Conservation (phyloP, 1,140 invertebrate species). For the Caerostris extrusa region DNA sequence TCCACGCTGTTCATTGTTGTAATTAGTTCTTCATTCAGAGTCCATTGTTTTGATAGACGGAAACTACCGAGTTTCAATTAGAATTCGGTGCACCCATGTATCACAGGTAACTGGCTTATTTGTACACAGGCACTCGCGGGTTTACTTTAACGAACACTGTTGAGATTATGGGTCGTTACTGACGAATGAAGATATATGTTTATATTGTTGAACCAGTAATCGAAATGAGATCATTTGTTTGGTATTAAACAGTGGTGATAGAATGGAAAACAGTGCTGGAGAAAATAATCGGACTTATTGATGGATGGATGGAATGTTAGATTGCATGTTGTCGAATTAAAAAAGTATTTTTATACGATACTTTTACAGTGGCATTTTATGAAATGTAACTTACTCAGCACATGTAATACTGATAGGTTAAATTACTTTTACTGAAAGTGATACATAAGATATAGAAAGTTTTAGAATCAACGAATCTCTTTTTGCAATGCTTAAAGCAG, state of each 20-base stretch:
- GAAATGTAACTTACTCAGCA: no score
- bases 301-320: no score
- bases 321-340: no score
- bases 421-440: no score
- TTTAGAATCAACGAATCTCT: no score
- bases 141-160: not conserved
- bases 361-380: no score
- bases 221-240: not conserved
- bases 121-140: not conserved
- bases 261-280: not conserved
- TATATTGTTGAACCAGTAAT: not conserved
- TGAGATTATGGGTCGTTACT: not conserved
- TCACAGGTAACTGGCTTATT: constrained; percentile 17
- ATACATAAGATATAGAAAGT: no score
- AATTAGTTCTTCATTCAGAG: not conserved
- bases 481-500: no score
- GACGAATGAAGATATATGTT: not conserved
- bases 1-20: not conserved
- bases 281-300: no score
- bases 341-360: no score
- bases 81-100: not conserved
- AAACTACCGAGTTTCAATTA: constrained; percentile 40
- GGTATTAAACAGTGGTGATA: not conserved
- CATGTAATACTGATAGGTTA: no score
- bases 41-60: constrained; percentile 9